Percentiles rank a stretch among this genome's conserved stretches.
Evolutionary conservation across 2,888 invertebrate genomes (phyloP).

Genomic region (Palloptera scutellata): DNA sequence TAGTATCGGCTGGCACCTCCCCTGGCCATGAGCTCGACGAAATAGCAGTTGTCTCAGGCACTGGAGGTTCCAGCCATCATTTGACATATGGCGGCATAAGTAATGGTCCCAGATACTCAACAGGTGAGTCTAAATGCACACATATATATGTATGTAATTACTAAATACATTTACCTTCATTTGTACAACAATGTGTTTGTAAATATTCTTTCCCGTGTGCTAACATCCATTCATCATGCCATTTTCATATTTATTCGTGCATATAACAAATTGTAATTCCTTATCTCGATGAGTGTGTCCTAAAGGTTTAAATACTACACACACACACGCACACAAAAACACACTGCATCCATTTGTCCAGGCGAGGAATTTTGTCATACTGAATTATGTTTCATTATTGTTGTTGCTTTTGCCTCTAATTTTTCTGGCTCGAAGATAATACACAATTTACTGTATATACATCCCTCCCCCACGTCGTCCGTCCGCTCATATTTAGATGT

Average conservation of each 20-base stretch:
- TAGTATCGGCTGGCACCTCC: slow-evolving; percentile 65
- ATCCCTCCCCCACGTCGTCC: not conserved
- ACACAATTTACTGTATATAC: not conserved
- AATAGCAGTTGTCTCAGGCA: slow-evolving; percentile 74
- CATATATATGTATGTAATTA: not conserved
- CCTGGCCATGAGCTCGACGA: slow-evolving; percentile 71
- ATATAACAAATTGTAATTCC: not conserved
- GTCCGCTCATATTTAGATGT: not conserved
- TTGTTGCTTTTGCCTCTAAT: not conserved
- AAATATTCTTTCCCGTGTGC: not conserved
- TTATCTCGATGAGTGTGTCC: not conserved
- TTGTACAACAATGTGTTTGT: not conserved
- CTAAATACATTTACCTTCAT: not conserved
- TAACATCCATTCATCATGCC: not conserved
- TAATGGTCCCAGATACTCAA: slow-evolving; percentile 60
- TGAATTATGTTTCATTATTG: not conserved
- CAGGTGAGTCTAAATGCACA: slow-evolving; percentile 49
- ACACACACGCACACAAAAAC: too few species aligned
- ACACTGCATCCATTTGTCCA: not conserved
- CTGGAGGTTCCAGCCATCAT: slow-evolving; percentile 65
- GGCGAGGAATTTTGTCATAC: not conserved
- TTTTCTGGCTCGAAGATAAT: not conserved
- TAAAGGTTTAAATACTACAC: not conserved
- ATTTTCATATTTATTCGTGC: not conserved
- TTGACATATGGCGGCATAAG: slow-evolving; percentile 57